phyloP scores from a whole-genome alignment of 2,113 vertebrate species.

The Elephantulus edwardii region DNA sequence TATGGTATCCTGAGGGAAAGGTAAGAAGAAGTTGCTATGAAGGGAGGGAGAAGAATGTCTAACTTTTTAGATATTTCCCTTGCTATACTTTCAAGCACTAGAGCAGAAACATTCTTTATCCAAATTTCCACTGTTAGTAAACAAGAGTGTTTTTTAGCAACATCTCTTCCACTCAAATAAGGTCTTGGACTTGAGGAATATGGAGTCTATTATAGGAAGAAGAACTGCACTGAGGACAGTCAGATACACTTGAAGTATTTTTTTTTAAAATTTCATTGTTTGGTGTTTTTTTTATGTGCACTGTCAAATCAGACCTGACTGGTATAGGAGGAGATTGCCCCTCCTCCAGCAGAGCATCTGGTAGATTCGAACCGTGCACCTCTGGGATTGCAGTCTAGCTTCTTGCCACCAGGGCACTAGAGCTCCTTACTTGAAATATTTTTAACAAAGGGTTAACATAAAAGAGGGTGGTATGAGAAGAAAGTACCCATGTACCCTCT shows the following conservation, averaged over 20 bases:
- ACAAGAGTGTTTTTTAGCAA: conserved; percentile 35
- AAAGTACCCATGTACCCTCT: neutral
- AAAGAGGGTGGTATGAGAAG: neutral
- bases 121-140: conserved; percentile 46
- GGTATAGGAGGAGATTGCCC: no score
- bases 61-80: conserved; percentile 51
- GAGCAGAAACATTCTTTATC: conserved; percentile 50
- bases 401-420: no score
- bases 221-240: neutral
- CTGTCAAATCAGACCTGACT: no score
- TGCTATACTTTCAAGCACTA: conserved; percentile 56
- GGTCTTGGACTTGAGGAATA: conserved; percentile 24
- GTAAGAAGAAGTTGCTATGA: conserved; percentile 61
- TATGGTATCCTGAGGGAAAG: conserved; percentile 65
- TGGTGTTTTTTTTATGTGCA: no score
- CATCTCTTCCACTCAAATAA: conserved; percentile 47
- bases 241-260: conserved; percentile 25
- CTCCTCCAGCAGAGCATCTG: no score
- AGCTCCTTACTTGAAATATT: no score
- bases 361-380: no score
- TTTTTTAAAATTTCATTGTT: no score
- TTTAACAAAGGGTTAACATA: conserved; percentile 13
- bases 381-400: no score
- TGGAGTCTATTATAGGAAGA: neutral
- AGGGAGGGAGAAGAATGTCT: neutral